Evolutionary conservation across 2,113 vertebrate genomes (phyloP).

Genomic region (Propithecus coquereli): DNA sequence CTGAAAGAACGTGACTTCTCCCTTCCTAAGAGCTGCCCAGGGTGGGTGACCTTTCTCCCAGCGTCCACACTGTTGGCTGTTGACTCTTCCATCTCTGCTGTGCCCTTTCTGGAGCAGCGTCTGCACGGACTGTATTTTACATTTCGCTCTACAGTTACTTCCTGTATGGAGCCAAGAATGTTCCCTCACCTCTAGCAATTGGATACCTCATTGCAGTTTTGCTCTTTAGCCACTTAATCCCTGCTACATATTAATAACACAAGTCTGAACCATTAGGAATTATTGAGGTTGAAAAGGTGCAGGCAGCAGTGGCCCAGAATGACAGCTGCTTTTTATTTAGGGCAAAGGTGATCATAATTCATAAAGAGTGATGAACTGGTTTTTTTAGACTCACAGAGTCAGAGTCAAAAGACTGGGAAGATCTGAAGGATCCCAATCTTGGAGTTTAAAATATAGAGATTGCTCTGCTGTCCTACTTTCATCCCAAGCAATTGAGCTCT

Average conservation of each 20-base stretch:
- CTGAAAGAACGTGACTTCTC: not conserved
- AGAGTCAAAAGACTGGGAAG: constrained; percentile 19
- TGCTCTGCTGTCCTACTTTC: not conserved
- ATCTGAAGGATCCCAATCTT: not conserved
- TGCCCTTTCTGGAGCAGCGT: not conserved
- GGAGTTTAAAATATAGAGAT: not conserved
- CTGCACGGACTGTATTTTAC: not conserved
- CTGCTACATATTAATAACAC: constrained; percentile 27
- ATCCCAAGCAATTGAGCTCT: not conserved
- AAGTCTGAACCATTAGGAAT: constrained; percentile 18
- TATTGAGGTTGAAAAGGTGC: constrained; percentile 46
- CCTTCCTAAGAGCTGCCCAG: not conserved
- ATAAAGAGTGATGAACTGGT: constrained; percentile 44
- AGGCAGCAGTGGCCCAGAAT: constrained; percentile 28
- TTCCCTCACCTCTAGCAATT: constrained; percentile 13
- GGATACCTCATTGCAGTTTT: not conserved
- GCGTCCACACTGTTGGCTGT: not conserved
- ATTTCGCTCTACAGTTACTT: not conserved
- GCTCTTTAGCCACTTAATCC: constrained; percentile 40
- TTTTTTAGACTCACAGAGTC: constrained; percentile 37
- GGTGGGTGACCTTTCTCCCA: not conserved
- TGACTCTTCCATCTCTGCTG: not conserved
- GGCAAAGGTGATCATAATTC: constrained; percentile 46
- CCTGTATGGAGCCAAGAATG: not conserved
- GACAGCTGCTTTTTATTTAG: constrained; percentile 32